phyloP scores from a whole-genome alignment of 2,888 invertebrate genomes.

The Nineta flava region DNA sequence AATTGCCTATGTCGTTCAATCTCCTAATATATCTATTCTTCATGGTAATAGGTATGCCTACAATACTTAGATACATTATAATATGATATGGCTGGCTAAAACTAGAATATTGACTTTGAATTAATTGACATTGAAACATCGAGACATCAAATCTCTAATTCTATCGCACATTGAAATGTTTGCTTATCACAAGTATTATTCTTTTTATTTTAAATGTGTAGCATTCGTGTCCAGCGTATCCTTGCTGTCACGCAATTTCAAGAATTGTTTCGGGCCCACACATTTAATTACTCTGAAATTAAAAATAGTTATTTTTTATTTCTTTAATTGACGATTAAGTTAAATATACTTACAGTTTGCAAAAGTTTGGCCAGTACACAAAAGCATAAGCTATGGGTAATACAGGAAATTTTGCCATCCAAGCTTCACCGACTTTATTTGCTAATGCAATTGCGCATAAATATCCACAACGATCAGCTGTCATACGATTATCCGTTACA shows the following conservation, averaged over 20 bases:
- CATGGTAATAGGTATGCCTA: too few species aligned
- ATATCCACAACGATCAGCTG: constrained; percentile 37
- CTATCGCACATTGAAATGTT: too few species aligned
- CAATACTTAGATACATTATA: too few species aligned
- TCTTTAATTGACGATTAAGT: not conserved
- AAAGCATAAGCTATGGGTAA: constrained; percentile 38
- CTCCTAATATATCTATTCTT: too few species aligned
- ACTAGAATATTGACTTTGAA: too few species aligned
- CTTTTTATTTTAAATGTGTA: too few species aligned
- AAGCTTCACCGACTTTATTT: constrained; percentile 44
- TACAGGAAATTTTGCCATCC: constrained; percentile 52
- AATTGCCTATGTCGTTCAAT: too few species aligned
- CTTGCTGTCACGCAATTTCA: constrained; percentile 29
- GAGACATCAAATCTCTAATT: too few species aligned
- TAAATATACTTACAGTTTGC: constrained; percentile 26
- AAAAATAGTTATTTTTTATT: constrained; percentile 6
- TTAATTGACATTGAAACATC: too few species aligned
- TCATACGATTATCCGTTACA: constrained; percentile 32
- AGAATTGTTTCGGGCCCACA: constrained; percentile 25
- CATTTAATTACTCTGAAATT: constrained; percentile 24
- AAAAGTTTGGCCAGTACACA: constrained; percentile 39
- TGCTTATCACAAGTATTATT: too few species aligned
- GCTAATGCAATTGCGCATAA: constrained; percentile 40
- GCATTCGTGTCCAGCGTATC: constrained; percentile 14
- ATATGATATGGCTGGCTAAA: too few species aligned